Evolutionary conservation across 2,888 invertebrate species (phyloP), one percentile per base, ranked within the genome.

Genomic region (Cephonodes hylas): DNA sequence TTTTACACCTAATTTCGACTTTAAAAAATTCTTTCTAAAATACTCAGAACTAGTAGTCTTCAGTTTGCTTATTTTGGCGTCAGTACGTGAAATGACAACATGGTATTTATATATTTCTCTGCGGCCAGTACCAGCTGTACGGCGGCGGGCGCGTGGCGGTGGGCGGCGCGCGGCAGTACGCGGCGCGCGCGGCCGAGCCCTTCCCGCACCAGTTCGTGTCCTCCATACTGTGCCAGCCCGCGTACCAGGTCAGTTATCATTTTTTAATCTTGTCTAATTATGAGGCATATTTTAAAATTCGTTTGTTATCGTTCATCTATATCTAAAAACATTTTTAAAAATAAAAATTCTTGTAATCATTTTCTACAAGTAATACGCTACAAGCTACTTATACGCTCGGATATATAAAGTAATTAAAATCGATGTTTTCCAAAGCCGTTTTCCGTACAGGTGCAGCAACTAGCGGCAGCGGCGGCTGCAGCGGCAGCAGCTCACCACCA

Each of bases 191-290:
- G 0, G 95, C 96, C 0, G 97, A 97, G 83, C 96, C 96, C 53
- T 98, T 98, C 93, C 96, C 97, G 76, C 97, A 97, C 77, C 96
- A 98, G 86, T 94, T 98, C 85, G 97, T 98, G 42, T 97, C 98
- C n/a, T 98, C 98, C 57, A 97, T 98, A 77, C 93, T 98, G 61
- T 98, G 98, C 87, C 98, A 97, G 77, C 96, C 97, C 45, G 95
- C 96, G 0, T 97, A 98, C 80, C 98, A 97, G 93, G 95, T 95
- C 25, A 63, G 60, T 70, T 59, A 64, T 61, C 45, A n/a, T n/a
- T n/a, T n/a, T n/a, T 56, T 25, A 56, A 42, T 58, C 31, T 46
- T 6, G 15, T n/a, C 1, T n/a, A n/a, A n/a, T n/a, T n/a, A n/a
- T n/a, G n/a, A n/a, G n/a, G n/a, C n/a, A n/a, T n/a, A n/a, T n/a